Evolutionary conservation across 2,797 vertebrate genomes (phyloP).

Genomic region (Hydrophis major): DNA sequence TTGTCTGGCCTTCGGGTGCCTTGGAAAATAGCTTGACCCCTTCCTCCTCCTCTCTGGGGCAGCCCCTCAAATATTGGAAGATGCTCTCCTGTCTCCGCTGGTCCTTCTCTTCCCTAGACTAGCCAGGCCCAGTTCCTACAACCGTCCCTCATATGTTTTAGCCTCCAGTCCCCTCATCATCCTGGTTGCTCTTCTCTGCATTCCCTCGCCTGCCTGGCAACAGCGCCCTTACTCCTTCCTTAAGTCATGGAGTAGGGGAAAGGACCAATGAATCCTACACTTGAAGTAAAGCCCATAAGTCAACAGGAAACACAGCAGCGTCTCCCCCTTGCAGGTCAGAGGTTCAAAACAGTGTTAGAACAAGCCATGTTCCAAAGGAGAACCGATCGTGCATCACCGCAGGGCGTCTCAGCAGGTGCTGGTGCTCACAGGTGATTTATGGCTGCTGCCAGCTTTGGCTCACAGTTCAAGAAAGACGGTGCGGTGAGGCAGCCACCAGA

Average conservation of each 20-base stretch:
- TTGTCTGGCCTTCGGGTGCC: no score
- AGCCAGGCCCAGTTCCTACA: not conserved
- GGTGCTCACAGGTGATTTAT: conserved; percentile 57
- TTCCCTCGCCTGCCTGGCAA: not conserved
- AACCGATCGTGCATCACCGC: conserved; percentile 18
- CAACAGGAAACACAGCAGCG: accelerated
- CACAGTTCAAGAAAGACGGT: conserved; percentile 50
- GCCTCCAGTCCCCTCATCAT: no score
- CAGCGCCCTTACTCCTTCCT: not conserved
- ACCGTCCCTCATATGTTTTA: not conserved
- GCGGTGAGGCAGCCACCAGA: not conserved
- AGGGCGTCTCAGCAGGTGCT: conserved; percentile 29
- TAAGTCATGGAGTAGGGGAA: not conserved
- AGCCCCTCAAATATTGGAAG: no score
- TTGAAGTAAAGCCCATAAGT: not conserved
- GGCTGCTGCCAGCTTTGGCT: conserved; percentile 35
- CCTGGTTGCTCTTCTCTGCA: not conserved
- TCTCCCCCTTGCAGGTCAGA: not conserved
- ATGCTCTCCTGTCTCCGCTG: no score
- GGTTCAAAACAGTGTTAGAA: conserved; percentile 26
- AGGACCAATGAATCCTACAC: not conserved
- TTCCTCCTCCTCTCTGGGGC: no score
- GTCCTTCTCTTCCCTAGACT: not conserved
- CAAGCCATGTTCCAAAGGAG: conserved; percentile 49
- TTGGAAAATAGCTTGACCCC: no score